A percentile compares a stretch with the other conserved stretches of the same genome.
These are phyloP conservation scores for Scortum barcoo DNA, from an alignment of 2,113 vertebrate species.

Conservation along the genomic window DNA sequence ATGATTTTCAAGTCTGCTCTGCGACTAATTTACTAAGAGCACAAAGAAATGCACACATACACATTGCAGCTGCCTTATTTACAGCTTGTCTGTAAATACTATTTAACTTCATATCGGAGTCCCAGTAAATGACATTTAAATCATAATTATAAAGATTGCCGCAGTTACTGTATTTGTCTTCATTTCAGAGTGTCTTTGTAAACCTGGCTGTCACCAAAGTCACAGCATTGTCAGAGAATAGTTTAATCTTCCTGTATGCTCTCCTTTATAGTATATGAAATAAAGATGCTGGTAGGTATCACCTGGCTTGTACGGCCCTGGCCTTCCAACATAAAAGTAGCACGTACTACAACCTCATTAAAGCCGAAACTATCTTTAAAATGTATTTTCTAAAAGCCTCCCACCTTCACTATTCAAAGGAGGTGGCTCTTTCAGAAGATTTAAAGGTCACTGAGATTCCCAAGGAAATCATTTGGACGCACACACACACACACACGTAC, in stretches of 20 bases:
- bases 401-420: conserved; percentile 30
- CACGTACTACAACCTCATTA: conserved; percentile 32
- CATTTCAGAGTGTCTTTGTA: too few relatives aligned
- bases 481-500: background rate
- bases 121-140: conserved; percentile 29
- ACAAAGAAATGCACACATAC: background rate
- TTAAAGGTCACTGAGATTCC: conserved; percentile 72
- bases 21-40: background rate
- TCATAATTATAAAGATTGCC: conserved; percentile 7
- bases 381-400: conserved; percentile 34
- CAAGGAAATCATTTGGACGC: conserved; percentile 43
- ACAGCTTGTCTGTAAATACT: conserved; percentile 38
- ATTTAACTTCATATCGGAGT: conserved; percentile 24
- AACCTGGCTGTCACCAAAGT: background rate
- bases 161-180: conserved; percentile 21
- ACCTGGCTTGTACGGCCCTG: conserved; percentile 20
- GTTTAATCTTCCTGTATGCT: background rate
- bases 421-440: conserved; percentile 43
- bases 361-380: conserved; percentile 25
- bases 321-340: background rate
- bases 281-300: conserved; percentile 12
- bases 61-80: conserved; percentile 15
- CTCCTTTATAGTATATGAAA: background rate
- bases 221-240: background rate
- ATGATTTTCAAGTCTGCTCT: background rate